Evolutionary conservation across 2,113 vertebrate species (phyloP).

Genomic region (Willisornis vidua): DNA sequence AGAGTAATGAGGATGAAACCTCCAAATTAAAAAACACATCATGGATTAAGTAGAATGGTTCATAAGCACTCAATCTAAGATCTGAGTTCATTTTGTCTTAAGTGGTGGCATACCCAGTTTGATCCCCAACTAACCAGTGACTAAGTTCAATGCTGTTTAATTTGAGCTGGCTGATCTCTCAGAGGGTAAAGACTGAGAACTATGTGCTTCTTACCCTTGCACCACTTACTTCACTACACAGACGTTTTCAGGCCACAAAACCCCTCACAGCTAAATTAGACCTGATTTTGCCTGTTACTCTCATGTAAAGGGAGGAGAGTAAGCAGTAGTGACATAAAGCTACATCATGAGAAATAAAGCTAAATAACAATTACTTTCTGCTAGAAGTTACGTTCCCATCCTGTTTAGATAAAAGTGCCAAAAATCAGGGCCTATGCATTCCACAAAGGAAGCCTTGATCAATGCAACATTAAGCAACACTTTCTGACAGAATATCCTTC

Average conservation of each 20-base stretch:
- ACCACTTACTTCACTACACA: neutral
- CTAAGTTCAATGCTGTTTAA: neutral
- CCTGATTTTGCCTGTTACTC: neutral
- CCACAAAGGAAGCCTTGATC: neutral
- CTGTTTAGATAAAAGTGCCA: neutral
- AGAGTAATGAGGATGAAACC: neutral
- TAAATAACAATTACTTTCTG: neutral
- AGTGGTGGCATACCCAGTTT: neutral
- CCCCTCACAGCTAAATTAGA: neutral
- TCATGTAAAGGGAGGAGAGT: neutral
- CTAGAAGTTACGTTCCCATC: neutral
- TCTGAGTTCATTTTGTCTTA: neutral
- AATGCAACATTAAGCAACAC: neutral
- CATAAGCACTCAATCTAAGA: neutral
- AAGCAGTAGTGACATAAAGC: neutral
- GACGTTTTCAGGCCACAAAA: neutral
- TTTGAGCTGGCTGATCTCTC: neutral
- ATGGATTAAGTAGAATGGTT: neutral
- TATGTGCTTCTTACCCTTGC: neutral
- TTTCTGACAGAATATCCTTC: neutral
- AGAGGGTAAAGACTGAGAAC: neutral
- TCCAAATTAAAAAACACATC: neutral
- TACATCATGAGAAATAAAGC: neutral
- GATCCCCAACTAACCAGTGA: neutral
- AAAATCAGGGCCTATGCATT: neutral